Evolutionary conservation across 92 coral and sea anemone species (phyloP).

Genomic region (Phenganax stokvisi): DNA sequence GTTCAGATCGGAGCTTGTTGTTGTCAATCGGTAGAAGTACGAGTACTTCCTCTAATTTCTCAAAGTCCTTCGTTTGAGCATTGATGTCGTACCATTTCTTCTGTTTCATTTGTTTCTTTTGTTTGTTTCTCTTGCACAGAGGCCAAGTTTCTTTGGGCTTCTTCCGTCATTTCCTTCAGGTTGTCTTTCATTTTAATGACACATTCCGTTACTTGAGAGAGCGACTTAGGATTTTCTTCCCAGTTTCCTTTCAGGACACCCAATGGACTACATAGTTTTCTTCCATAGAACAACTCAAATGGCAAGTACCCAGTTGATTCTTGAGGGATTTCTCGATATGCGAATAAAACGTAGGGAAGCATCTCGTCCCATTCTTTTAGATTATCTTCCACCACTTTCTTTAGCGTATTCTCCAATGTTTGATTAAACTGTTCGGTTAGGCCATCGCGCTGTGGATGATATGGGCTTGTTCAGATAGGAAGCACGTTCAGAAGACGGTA

Average conservation of each 20-base stretch:
- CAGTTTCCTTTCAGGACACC: neutral
- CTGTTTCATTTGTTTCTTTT: neutral
- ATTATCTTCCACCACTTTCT: slow-evolving; percentile 24
- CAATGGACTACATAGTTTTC: slow-evolving; percentile 16
- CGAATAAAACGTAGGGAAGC: slow-evolving; percentile 38
- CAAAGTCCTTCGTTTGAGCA: neutral
- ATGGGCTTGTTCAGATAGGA: slow-evolving; percentile 34
- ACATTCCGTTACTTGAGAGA: too few species aligned
- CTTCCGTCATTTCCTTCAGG: neutral
- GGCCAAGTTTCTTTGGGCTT: neutral
- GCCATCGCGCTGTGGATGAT: slow-evolving; percentile 48
- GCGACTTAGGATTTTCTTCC: neutral
- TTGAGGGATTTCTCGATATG: slow-evolving; percentile 40
- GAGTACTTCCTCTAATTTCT: neutral
- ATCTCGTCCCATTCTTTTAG: slow-evolving; percentile 40
- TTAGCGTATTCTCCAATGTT: neutral
- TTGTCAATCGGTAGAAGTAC: too few species aligned
- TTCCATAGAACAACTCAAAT: slow-evolving; percentile 37
- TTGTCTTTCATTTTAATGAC: neutral
- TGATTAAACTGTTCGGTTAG: slow-evolving; percentile 45
- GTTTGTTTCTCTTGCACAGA: neutral
- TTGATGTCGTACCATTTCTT: neutral
- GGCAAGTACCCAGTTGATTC: slow-evolving; percentile 46
- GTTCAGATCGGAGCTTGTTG: too few species aligned
- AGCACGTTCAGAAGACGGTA: slow-evolving; percentile 30